Conservation (phyloP, 2,888 invertebrate species). For the Spodoptera littoralis region DNA sequence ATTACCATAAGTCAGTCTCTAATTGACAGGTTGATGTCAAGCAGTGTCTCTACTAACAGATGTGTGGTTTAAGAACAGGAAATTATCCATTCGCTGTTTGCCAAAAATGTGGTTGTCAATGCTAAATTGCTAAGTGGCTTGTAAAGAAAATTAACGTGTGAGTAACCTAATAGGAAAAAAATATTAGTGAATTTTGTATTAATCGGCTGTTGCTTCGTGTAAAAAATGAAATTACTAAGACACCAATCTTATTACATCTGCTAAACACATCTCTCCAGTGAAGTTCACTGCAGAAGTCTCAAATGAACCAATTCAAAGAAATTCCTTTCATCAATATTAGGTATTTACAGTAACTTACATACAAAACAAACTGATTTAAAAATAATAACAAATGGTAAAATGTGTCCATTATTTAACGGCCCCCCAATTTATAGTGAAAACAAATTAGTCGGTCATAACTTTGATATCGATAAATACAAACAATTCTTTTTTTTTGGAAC, state of each 20-base stretch:
- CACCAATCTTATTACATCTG: no score
- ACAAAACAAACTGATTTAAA: conserved; percentile 26
- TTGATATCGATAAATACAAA: conserved; percentile 67
- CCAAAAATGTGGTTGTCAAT: conserved; percentile 12
- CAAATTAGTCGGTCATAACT: conserved; percentile 53
- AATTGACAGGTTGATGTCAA: conserved; percentile 57
- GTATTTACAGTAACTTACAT: not conserved
- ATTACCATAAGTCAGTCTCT: conserved; percentile 46
- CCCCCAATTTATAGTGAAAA: conserved; percentile 52
- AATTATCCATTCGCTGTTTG: conserved; percentile 9
- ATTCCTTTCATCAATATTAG: no score
- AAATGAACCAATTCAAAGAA: no score
- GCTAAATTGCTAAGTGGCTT: not conserved
- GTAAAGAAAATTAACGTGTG: not conserved
- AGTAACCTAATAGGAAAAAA: no score
- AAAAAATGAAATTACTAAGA: no score
- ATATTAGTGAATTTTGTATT: no score
- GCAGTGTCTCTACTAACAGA: conserved; percentile 18
- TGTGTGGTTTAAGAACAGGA: conserved; percentile 4
- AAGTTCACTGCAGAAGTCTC: no score
- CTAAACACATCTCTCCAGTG: no score
- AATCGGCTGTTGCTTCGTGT: no score
- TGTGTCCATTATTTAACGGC: conserved; percentile 33
- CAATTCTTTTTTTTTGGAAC: conserved; percentile 65
- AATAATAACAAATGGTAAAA: conserved; percentile 11